These are phyloP conservation scores for Tetranychus truncatus DNA, from an alignment of 2,888 invertebrate species.

Conservation along the genomic window DNA sequence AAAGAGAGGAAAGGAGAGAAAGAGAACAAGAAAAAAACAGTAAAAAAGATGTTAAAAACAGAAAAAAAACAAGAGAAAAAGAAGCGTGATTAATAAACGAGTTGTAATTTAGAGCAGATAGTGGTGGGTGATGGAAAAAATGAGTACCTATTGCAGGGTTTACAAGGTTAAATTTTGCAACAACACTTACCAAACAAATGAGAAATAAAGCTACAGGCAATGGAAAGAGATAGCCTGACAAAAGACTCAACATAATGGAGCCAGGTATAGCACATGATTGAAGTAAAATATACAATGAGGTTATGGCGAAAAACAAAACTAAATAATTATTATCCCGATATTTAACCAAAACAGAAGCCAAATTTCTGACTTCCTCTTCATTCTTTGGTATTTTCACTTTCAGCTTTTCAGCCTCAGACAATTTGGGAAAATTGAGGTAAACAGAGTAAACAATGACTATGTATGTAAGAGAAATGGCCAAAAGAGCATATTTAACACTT, in stretches of 20 bases:
- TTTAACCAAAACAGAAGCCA: conserved; percentile 7
- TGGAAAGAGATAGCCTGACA: conserved; percentile 88
- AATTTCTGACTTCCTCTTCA: neutral
- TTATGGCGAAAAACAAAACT: conserved; percentile 1
- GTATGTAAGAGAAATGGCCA: neutral
- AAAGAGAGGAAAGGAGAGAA: conserved; percentile 9
- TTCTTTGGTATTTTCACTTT: conserved; percentile 9
- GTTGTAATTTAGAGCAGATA: neutral
- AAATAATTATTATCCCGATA: conserved; percentile 8
- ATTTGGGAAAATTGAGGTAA: conserved; percentile 1
- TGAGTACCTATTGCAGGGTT: too few relatives aligned
- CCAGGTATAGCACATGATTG: conserved; percentile 99
- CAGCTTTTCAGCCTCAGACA: neutral
- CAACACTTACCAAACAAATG: conserved; percentile 40
- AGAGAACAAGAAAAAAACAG: conserved; percentile 5
- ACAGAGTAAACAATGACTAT: neutral
- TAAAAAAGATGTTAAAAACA: neutral
- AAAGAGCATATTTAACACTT: neutral
- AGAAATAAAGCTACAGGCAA: conserved; percentile 70
- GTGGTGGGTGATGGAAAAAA: too few relatives aligned
- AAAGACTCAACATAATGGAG: conserved; percentile 85
- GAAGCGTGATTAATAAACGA: neutral
- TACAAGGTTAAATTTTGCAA: neutral
- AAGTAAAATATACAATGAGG: conserved; percentile 35
- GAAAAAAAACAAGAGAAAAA: neutral